Evolutionary conservation across 2,113 vertebrate genomes (phyloP).

Genomic region (Heterochromis multidens): DNA sequence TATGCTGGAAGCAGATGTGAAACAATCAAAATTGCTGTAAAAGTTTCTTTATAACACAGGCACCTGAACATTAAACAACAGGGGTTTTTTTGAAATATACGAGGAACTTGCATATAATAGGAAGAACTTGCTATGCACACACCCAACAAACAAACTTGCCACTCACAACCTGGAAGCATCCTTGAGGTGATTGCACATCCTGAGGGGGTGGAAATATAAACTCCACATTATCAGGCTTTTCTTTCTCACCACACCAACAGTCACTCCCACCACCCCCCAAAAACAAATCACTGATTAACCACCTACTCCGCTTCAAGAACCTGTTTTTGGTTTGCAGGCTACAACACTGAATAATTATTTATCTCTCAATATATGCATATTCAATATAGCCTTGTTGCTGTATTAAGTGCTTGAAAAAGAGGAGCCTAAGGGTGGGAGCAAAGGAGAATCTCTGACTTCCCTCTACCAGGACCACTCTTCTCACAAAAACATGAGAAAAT

Average conservation of each 20-base stretch:
- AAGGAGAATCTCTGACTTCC: constrained; percentile 23
- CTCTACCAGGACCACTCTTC: constrained; percentile 22
- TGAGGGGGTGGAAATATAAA: constrained; percentile 17
- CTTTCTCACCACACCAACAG: not conserved
- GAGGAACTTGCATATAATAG: constrained; percentile 72
- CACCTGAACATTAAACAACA: constrained; percentile 65
- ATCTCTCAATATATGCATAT: constrained; percentile 62
- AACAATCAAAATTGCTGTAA: constrained; percentile 65
- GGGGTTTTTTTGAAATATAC: constrained; percentile 5
- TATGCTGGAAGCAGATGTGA: constrained; percentile 62
- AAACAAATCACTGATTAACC: constrained; percentile 24
- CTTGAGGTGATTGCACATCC: constrained; percentile 63
- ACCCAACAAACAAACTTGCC: constrained; percentile 17
- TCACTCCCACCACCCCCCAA: not conserved
- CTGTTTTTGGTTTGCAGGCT: constrained; percentile 70
- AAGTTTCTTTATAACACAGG: constrained; percentile 59
- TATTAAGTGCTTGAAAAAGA: constrained; percentile 61
- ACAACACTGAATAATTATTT: constrained; percentile 37
- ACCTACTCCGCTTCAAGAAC: constrained; percentile 32
- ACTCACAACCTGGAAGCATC: constrained; percentile 46
- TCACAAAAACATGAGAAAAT: not conserved
- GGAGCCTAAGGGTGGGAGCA: constrained; percentile 10
- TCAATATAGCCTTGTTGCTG: constrained; percentile 43
- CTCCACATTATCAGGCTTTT: constrained; percentile 32
- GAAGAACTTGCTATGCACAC: constrained; percentile 55